Evolutionary conservation across 2,888 invertebrate genomes (phyloP), one percentile per base, ranked within the genome.

Genomic region (Amphipoea lucens): DNA sequence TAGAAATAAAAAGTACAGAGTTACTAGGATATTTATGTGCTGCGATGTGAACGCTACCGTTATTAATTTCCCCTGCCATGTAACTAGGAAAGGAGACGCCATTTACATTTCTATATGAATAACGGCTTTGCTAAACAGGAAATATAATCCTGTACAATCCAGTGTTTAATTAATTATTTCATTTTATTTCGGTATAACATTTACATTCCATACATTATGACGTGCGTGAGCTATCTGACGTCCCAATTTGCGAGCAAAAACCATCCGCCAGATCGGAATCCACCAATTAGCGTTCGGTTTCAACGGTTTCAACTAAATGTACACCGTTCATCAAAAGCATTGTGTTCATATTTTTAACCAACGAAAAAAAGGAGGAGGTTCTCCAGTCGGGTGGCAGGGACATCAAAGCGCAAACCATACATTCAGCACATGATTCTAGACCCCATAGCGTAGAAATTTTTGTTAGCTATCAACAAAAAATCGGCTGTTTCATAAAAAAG

Each of bases 201-300:
- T 36, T 36, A 36, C 36, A 36, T 36, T 36, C 36, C 36, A 36
- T 36, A 36, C 36, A 36, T 36, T 36, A 36, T 51, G 40, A 40
- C 7, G 17, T n/a, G 60, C 29, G 17, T 60, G 17, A 12, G 40
- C 23, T 67, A 14, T 40, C 42, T 45, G 57, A 40, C 36, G 66
- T 40, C 76, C 51, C 75, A 76, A 60, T 78, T 76, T 45, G 45
- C 48, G 14, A 54, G 20, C 72, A 48, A n/a, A 17, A 66, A 67
- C n/a, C 48, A 48, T 36, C 3, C 36, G 17, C n/a, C 14, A 57
- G 65, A n/a, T 66, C 54, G 57, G 48, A 54, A 20, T 20, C 45
- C n/a, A 48, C 23, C 62, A 63, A 51, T 65, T n/a, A 65, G 45
- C 65, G n/a, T n/a, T 57, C 45, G 6, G 63, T n/a, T 20, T 57